These are phyloP conservation scores for Dynastes hyllus DNA, from an alignment of 2,888 invertebrate genomes.

Conservation along the genomic window DNA sequence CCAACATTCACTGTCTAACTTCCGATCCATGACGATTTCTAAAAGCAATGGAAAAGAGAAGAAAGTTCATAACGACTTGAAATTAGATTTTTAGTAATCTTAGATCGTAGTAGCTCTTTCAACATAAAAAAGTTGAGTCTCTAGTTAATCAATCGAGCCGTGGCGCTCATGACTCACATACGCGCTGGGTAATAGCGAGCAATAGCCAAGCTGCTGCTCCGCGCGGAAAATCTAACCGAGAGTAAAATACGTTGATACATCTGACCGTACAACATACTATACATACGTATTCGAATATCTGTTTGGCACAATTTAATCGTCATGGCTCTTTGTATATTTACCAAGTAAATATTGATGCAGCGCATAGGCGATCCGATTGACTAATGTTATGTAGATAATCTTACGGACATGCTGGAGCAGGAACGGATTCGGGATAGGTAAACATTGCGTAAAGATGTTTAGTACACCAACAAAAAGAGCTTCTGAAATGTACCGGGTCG, in stretches of 20 bases:
- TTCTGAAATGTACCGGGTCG: not conserved
- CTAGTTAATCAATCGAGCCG: slow-evolving; percentile 18
- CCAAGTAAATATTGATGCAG: slow-evolving; percentile 37
- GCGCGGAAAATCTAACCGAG: not conserved
- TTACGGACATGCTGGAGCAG: slow-evolving; percentile 21
- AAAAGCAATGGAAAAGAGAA: not conserved
- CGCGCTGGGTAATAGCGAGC: not conserved
- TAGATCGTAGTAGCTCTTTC: not conserved
- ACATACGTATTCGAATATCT: slow-evolving; percentile 19
- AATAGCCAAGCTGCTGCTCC: not conserved
- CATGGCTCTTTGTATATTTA: slow-evolving; percentile 39
- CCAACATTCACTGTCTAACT: not conserved
- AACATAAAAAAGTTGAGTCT: slow-evolving; percentile 4
- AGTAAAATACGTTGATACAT: not conserved
- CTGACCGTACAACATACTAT: not conserved
- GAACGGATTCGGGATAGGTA: slow-evolving; percentile 7
- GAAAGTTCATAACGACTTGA: slow-evolving; percentile 14
- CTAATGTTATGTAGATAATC: slow-evolving; percentile 36
- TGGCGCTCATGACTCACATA: slow-evolving; percentile 3
- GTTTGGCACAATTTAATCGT: slow-evolving; percentile 29
- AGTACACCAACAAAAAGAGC: not conserved
- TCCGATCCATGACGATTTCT: slow-evolving; percentile 1
- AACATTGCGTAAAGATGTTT: slow-evolving; percentile 27
- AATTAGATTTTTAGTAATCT: slow-evolving; percentile 29
- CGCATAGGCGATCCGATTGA: slow-evolving; percentile 33